Percentiles rank a stretch among this genome's conserved stretches.
phyloP scores from a whole-genome alignment of 2,888 invertebrate species.

The Drosophila nr. medialis region DNA sequence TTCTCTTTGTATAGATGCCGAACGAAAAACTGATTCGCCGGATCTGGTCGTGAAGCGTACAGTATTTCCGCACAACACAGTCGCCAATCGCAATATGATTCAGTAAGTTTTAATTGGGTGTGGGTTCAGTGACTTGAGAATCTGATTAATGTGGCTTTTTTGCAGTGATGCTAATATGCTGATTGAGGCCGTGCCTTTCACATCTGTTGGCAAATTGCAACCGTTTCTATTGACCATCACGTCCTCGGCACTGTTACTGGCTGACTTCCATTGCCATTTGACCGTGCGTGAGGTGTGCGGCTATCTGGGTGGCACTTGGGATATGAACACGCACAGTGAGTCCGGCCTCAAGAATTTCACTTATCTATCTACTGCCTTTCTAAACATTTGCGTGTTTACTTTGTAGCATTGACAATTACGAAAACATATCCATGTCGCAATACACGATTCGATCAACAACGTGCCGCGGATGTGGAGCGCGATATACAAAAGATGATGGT shows the following conservation, averaged over 20 bases:
- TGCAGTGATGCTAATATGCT: slow-evolving; percentile 94
- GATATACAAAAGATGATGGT: slow-evolving; percentile 94
- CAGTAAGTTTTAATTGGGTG: slow-evolving; percentile 87
- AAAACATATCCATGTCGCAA: slow-evolving; percentile 95
- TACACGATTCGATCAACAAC: slow-evolving; percentile 91
- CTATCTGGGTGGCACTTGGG: slow-evolving; percentile 98
- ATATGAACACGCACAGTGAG: slow-evolving; percentile 96
- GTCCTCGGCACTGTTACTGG: slow-evolving; percentile 93
- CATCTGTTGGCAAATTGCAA: slow-evolving; percentile 94
- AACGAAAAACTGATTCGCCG: slow-evolving; percentile 87
- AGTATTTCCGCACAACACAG: slow-evolving; percentile 91
- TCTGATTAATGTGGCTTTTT: slow-evolving; percentile 1
- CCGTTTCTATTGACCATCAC: slow-evolving; percentile 95
- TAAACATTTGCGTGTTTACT: slow-evolving; percentile 6
- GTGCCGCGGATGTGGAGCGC: slow-evolving; percentile 90
- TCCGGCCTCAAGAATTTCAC: slow-evolving; percentile 65
- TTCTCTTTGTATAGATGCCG: slow-evolving; percentile 85
- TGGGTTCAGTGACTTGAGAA: background rate
- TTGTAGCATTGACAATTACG: slow-evolving; percentile 92
- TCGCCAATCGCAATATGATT: slow-evolving; percentile 90
- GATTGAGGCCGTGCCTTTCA: slow-evolving; percentile 95
- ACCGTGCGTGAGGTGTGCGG: slow-evolving; percentile 97
- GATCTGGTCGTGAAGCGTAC: slow-evolving; percentile 87
- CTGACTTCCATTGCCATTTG: slow-evolving; percentile 97
- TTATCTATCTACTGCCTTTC: no score